Percentiles rank a stretch among this genome's conserved stretches.
These are phyloP conservation scores for Amblyraja radiata DNA, from an alignment of 2,797 vertebrate species.

Conservation along the genomic window DNA sequence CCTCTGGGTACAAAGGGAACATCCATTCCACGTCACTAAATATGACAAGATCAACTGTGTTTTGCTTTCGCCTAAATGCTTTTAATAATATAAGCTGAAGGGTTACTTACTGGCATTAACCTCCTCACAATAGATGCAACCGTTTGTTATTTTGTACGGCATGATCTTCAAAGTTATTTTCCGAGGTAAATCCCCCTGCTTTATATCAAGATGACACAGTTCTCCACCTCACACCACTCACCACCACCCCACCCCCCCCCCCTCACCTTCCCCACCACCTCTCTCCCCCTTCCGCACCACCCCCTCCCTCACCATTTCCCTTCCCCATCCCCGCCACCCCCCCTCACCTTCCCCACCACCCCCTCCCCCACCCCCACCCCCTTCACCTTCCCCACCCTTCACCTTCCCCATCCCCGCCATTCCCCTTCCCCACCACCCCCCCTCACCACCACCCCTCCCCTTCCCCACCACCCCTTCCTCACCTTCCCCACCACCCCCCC, in stretches of 20 bases:
- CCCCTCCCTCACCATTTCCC: too few relatives aligned
- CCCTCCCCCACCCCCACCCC: too few relatives aligned
- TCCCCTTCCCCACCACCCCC: too few relatives aligned
- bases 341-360: too few relatives aligned
- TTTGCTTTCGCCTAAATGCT: background rate
- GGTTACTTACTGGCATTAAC: background rate
- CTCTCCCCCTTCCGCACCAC: rapidly evolving
- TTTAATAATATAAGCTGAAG: conserved; percentile 22
- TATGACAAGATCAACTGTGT: conserved; percentile 33
- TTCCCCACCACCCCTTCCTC: too few relatives aligned
- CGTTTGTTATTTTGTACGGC: background rate
- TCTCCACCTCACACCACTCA: background rate
- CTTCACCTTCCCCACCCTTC: too few relatives aligned
- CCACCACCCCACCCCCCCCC: too few relatives aligned
- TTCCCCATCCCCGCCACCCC: too few relatives aligned
- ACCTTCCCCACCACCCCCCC: too few relatives aligned
- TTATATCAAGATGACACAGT: background rate
- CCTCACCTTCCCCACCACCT: too few relatives aligned
- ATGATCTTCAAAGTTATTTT: conserved; percentile 18
- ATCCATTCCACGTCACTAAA: conserved; percentile 30
- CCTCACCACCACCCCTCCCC: too few relatives aligned
- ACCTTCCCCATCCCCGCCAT: too few relatives aligned
- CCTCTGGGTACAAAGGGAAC: conserved; percentile 31
- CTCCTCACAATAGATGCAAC: conserved; percentile 12
- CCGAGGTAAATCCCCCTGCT: background rate